phyloP scores from a whole-genome alignment of 2,888 invertebrate genomes.

The Drosophila nr. perissopoda region DNA sequence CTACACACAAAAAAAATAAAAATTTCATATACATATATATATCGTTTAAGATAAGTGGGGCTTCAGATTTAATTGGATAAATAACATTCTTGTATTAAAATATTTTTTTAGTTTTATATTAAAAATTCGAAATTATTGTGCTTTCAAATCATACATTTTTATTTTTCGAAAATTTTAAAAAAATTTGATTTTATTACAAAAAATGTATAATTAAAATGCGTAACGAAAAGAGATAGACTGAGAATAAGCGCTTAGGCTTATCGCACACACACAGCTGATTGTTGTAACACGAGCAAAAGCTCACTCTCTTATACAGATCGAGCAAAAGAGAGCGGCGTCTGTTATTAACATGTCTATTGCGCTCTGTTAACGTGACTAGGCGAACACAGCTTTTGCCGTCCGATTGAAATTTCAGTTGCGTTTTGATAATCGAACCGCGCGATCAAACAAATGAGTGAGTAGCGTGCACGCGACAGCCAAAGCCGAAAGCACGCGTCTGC shows the following conservation, averaged over 20 bases:
- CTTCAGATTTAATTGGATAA: not conserved
- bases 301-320: constrained; percentile 24
- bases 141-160: not conserved
- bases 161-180: not conserved
- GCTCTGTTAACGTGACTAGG: constrained; percentile 24
- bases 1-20: not conserved
- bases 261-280: constrained; percentile 46
- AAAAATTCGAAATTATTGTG: not conserved
- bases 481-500: constrained; percentile 12
- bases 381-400: constrained; percentile 20
- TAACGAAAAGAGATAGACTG: not conserved
- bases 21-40: not conserved
- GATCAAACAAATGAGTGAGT: constrained; percentile 44
- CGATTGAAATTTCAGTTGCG: constrained; percentile 46
- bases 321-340: constrained; percentile 13
- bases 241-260: constrained; percentile 24
- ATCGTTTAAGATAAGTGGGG: not conserved
- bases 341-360: constrained; percentile 38
- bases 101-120: not conserved
- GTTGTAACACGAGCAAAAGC: constrained; percentile 18
- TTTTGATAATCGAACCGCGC: constrained; percentile 53
- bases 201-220: not conserved
- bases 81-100: not conserved
- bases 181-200: not conserved
- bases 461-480: not conserved